Evolutionary conservation across 1,140 invertebrate species (phyloP).

Genomic region (Nomia melanderi): DNA sequence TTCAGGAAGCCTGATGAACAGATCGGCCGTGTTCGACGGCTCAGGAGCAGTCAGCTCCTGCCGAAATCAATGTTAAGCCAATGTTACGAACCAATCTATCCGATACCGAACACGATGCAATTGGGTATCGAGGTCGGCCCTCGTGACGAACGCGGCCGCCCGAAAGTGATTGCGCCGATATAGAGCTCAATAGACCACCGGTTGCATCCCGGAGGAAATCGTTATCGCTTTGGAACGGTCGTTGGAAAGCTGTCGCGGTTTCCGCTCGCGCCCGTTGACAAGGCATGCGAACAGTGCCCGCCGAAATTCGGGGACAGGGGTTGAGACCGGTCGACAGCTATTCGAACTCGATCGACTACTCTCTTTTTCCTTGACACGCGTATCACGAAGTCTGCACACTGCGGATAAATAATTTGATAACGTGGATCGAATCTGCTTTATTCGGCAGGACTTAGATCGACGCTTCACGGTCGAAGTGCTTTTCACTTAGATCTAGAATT

Average conservation of each 20-base stretch:
- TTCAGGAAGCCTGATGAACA: too few relatives aligned
- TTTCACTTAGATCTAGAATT: too few relatives aligned
- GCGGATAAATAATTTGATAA: too few relatives aligned
- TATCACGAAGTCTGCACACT: too few relatives aligned
- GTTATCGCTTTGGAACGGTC: conserved; percentile 24
- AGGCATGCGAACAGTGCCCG: neutral
- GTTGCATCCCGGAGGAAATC: conserved; percentile 40
- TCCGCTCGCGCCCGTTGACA: neutral
- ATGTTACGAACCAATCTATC: neutral
- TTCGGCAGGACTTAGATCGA: too few relatives aligned
- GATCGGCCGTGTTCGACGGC: too few relatives aligned
- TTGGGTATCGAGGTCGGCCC: conserved; percentile 10
- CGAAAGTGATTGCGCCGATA: conserved; percentile 25
- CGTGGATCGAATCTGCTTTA: too few relatives aligned
- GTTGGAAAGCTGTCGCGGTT: neutral
- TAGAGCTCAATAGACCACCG: conserved; percentile 41
- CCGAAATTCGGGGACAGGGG: neutral
- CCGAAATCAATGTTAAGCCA: neutral
- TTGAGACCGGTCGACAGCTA: too few relatives aligned
- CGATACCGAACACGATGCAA: neutral
- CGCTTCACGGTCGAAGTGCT: too few relatives aligned
- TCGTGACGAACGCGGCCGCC: conserved; percentile 25
- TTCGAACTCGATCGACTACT: too few relatives aligned
- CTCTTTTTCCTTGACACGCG: too few relatives aligned
- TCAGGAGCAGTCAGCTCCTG: too few relatives aligned